phyloP scores from a whole-genome alignment of 2,888 invertebrate genomes.

The Hirtodrosophila trivittata region DNA sequence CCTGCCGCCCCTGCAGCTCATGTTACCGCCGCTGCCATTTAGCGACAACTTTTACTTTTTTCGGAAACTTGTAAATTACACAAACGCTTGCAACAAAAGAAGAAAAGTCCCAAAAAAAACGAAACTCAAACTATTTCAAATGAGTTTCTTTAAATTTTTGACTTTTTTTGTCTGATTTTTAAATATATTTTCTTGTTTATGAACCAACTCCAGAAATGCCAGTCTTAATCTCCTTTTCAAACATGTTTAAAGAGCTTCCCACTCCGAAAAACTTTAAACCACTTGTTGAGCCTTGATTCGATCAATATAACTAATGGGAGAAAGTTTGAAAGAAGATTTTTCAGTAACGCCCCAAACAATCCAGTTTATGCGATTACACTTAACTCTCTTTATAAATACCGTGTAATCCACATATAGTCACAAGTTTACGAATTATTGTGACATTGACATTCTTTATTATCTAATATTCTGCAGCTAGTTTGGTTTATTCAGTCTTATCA shows the following conservation, averaged over 20 bases:
- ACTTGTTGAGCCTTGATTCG: conserved; percentile 18
- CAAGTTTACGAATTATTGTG: conserved; percentile 21
- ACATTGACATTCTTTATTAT: conserved; percentile 64
- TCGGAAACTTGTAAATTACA: conserved; percentile 68
- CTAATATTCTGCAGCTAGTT: conserved; percentile 27
- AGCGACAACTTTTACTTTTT: conserved; percentile 74
- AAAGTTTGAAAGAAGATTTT: conserved; percentile 33
- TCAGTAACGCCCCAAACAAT: not conserved
- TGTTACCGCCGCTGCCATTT: conserved; percentile 41
- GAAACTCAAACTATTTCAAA: conserved; percentile 36
- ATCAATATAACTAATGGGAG: conserved; percentile 12
- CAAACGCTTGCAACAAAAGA: conserved; percentile 17
- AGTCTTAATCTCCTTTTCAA: conserved; percentile 48
- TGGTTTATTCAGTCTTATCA: not conserved
- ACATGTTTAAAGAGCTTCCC: conserved; percentile 24
- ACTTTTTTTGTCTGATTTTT: conserved; percentile 3
- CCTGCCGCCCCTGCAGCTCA: not conserved
- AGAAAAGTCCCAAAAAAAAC: conserved; percentile 33
- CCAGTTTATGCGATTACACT: too few species aligned
- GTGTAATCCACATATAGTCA: too few species aligned
- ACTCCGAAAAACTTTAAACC: conserved; percentile 26
- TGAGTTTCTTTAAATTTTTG: conserved; percentile 35
- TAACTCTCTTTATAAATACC: too few species aligned
- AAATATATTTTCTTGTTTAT: conserved; percentile 26
- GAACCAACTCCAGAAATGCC: conserved; percentile 33